These are phyloP conservation scores for Centropus bengalensis DNA, from an alignment of 2,113 vertebrate species.

Conservation along the genomic window DNA sequence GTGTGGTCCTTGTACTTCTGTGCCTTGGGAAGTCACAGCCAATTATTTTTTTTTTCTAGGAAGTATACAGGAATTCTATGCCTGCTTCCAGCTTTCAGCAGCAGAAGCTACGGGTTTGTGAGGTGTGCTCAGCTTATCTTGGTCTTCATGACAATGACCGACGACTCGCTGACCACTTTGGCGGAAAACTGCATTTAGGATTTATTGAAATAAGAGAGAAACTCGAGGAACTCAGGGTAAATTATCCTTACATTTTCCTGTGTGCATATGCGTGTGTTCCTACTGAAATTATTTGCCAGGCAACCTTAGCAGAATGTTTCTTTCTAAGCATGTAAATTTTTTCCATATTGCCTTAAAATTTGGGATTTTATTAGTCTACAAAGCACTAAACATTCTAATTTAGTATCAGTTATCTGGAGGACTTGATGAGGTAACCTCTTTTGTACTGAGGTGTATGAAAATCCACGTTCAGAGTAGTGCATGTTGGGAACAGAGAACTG, in stretches of 20 bases:
- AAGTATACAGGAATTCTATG: conserved; percentile 98
- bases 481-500: neutral
- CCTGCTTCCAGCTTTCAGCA: conserved; percentile 99
- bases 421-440: neutral
- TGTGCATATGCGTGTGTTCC: neutral
- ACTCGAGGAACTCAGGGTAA: conserved; percentile 94
- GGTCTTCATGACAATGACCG: conserved; percentile 98
- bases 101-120: conserved; percentile 96
- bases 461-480: neutral
- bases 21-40: neutral
- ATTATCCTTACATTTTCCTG: neutral
- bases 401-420: neutral
- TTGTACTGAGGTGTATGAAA: neutral
- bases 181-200: conserved; percentile 96
- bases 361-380: neutral
- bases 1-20: neutral
- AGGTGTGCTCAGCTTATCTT: conserved; percentile 97
- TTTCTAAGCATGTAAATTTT: neutral
- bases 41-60: conserved; percentile 74
- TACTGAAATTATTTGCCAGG: neutral
- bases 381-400: neutral
- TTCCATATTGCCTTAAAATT: neutral
- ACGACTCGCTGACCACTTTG: conserved; percentile 96
- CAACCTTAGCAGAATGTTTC: neutral
- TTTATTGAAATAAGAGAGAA: conserved; percentile 99